These are phyloP conservation scores for Drosophila pectinifera DNA, from an alignment of 1,140 invertebrate species.

Conservation along the genomic window DNA sequence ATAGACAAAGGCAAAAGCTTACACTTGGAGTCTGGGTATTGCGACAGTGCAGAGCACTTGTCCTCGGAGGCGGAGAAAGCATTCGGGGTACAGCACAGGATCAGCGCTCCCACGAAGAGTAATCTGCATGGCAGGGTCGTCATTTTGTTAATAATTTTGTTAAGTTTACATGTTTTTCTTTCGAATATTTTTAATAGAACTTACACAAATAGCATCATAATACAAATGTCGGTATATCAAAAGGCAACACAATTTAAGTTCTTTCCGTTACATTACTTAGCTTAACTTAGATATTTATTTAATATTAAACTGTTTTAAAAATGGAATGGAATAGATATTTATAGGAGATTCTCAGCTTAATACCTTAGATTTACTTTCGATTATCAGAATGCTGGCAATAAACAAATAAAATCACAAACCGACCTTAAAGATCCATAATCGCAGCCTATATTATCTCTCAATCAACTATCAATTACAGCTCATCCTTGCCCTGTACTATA, in stretches of 20 bases:
- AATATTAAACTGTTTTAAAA: neutral
- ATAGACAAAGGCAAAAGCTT: neutral
- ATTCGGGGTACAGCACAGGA: neutral
- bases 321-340: neutral
- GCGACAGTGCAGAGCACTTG: neutral
- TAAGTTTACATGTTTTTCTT: conserved; percentile 11
- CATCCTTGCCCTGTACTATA: conserved; percentile 47
- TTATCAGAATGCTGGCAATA: neutral
- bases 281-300: neutral
- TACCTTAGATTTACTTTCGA: neutral
- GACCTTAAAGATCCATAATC: neutral
- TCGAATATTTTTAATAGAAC: neutral
- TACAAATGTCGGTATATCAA: conserved; percentile 7
- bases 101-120: conserved; percentile 5
- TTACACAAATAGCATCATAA: conserved; percentile 1
- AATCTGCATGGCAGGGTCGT: neutral
- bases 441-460: neutral
- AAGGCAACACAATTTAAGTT: neutral
- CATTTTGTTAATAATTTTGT: neutral
- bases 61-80: neutral
- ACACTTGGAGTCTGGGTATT: neutral
- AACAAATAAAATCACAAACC: neutral
- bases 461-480: conserved; percentile 37
- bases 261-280: neutral
- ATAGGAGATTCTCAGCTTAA: neutral